phyloP scores from a whole-genome alignment of 2,113 vertebrate species.

The Takifugu flavidus region DNA sequence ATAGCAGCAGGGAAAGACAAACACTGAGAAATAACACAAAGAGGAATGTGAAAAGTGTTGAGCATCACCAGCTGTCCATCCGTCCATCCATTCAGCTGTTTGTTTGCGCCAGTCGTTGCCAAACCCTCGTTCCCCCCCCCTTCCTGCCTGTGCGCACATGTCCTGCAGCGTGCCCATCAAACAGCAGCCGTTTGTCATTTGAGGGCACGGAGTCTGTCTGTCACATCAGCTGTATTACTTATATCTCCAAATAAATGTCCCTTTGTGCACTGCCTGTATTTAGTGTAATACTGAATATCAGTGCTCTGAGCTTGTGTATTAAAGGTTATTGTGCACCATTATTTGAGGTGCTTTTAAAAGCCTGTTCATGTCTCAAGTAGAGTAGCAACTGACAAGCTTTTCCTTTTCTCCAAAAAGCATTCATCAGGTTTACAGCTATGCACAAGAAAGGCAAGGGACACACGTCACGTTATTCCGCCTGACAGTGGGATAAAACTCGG shows the following conservation, averaged over 20 bases:
- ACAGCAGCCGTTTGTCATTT: constrained; percentile 6
- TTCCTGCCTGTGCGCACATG: constrained; percentile 7
- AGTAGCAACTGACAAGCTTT: too few species aligned
- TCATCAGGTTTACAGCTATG: constrained; percentile 2
- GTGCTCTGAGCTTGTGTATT: constrained; percentile 20
- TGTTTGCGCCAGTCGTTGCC: constrained; percentile 10
- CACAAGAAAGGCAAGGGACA: neutral
- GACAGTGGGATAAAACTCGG: constrained; percentile 6
- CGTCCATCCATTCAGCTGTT: constrained; percentile 34
- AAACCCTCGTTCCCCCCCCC: constrained; percentile 9
- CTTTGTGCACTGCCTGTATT: constrained; percentile 25
- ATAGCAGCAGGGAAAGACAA: neutral
- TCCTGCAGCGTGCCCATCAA: constrained; percentile 12
- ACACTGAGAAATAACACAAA: neutral
- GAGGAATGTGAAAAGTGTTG: constrained; percentile 18
- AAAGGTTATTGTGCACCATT: constrained; percentile 20
- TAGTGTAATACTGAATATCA: constrained; percentile 32
- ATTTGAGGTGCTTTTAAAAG: constrained; percentile 20
- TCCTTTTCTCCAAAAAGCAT: too few species aligned
- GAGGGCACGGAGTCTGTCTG: neutral
- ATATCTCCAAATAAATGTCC: constrained; percentile 24
- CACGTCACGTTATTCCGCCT: constrained; percentile 3
- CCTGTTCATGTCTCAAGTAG: constrained; percentile 28
- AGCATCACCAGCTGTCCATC: constrained; percentile 20
- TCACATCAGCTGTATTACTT: constrained; percentile 45